Base-by-base conservation (phyloP, 2,888 invertebrate species). In the Oegoconia quadripuncta region DNA sequence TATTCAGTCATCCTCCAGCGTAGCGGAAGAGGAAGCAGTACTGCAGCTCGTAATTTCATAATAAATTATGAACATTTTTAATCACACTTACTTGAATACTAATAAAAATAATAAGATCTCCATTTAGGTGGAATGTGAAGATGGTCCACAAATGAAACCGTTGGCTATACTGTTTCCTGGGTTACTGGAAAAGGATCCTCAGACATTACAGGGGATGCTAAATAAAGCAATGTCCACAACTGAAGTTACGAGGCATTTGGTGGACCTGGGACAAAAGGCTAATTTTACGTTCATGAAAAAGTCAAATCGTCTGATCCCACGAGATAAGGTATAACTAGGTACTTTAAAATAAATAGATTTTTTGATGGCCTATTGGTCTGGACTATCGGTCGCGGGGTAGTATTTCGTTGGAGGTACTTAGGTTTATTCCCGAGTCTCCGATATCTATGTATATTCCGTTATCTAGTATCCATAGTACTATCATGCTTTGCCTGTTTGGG, bases 251-350 rank as follows among this genome's bases (percentile, higher is more conserved):
- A 74, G 67, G 40, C 77, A 78, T 56, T 63, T 84, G 41, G 76
- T 84, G 13, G 66, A 76, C 44, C 64, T 79, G 15, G 80, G 80
- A 0, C 74, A 82, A 54, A 83, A 83, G 56, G 83, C 83, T 2
- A 76, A 81, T 50, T 82, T 81, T 43, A 65, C 70, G 3, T 78
- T 74, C 35, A 79, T 84, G 79, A 83, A 81, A 59, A 81, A 82
- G 58, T 66, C 81, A 3, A 66, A 71, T 41, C 68, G 78, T 3
- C 58, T 84, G 16, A 80, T 84, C 42, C 82, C 81, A 13, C 64
- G 55, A 29, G 75, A 79, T 22, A 82, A 80, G 74, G 83, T 79
- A 34, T n/a, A n/a, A n/a, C n/a, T n/a, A n/a, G n/a, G n/a, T n/a
- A n/a, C n/a, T n/a, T n/a, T n/a, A n/a, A n/a, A n/a, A n/a, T n/a